A percentile compares a stretch with the other conserved stretches of the same genome.
Evolutionary conservation across 2,113 vertebrate species (phyloP).

Genomic region (Pollimyrus isidori): DNA sequence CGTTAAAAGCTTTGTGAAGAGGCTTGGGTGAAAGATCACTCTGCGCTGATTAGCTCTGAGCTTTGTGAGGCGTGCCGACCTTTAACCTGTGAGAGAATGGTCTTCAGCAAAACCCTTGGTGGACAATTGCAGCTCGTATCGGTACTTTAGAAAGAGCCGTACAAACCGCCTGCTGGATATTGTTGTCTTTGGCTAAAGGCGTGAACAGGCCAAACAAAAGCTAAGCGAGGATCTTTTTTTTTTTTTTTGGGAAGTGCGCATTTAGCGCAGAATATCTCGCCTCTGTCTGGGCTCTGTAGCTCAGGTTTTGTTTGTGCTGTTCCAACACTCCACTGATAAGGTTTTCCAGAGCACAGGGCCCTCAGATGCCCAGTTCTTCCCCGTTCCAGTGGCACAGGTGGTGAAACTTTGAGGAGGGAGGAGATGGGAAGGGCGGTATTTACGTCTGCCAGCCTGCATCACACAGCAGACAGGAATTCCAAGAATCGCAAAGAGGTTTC

Average conservation of each 20-base stretch:
- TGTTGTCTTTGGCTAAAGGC: neutral
- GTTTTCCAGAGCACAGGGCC: neutral
- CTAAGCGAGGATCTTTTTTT: neutral
- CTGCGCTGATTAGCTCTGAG: neutral
- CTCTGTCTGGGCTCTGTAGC: neutral
- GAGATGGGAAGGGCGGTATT: conserved; percentile 19
- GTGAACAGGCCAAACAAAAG: neutral
- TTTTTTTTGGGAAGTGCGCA: neutral
- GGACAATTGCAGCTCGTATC: neutral
- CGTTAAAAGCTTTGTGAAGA: neutral
- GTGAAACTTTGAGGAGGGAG: conserved; percentile 24
- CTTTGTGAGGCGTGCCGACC: neutral
- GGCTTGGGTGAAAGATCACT: conserved; percentile 4
- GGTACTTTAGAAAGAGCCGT: neutral
- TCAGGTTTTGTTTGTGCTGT: neutral
- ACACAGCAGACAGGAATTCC: conserved; percentile 41
- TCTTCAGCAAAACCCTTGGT: neutral
- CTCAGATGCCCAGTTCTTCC: neutral
- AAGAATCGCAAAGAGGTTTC: conserved; percentile 40
- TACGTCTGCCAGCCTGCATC: neutral
- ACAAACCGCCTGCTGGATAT: neutral
- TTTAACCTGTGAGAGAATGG: neutral
- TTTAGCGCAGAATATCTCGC: neutral
- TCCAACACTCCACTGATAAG: neutral
- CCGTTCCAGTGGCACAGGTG: neutral